phyloP scores from a whole-genome alignment of 2,888 invertebrate species.

The Drosophila pegasa region DNA sequence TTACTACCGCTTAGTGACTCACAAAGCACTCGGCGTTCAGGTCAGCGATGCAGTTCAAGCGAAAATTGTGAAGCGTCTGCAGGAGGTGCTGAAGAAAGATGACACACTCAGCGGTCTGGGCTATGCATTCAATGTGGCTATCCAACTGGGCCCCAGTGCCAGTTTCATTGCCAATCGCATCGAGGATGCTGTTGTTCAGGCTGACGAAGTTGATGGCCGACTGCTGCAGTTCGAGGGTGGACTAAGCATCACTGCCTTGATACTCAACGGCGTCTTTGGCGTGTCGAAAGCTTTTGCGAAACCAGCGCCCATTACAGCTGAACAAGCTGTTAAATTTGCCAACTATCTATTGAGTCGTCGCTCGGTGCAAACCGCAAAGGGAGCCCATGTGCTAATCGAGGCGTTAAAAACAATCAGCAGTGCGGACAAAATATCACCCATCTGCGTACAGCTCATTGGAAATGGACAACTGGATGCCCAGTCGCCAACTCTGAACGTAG shows the following conservation, averaged over 20 bases:
- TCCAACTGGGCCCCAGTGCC: conserved; percentile 88
- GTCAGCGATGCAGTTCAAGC: conserved; percentile 88
- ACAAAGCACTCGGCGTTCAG: conserved; percentile 89
- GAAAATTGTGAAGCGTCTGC: conserved; percentile 90
- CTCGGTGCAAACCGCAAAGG: conserved; percentile 94
- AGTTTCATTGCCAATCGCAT: conserved; percentile 90
- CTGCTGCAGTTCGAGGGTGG: conserved; percentile 97
- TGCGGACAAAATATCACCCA: conserved; percentile 91
- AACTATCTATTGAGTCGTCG: conserved; percentile 95
- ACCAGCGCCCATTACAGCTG: conserved; percentile 89
- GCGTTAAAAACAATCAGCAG: conserved; percentile 88
- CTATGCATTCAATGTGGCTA: conserved; percentile 93
- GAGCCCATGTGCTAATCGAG: conserved; percentile 92
- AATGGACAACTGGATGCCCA: conserved; percentile 91
- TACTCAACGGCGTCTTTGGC: conserved; percentile 87
- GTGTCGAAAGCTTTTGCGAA: conserved; percentile 88
- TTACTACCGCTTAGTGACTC: conserved; percentile 90
- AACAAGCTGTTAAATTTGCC: conserved; percentile 94
- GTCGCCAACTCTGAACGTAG: conserved; percentile 90
- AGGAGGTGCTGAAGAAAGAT: conserved; percentile 93
- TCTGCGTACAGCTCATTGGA: conserved; percentile 92
- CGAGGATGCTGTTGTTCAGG: conserved; percentile 96
- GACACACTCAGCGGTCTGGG: conserved; percentile 92
- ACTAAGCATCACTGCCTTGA: conserved; percentile 90
- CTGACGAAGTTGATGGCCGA: conserved; percentile 96